Percentiles rank a stretch among this genome's conserved stretches.
Evolutionary conservation across 2,888 invertebrate species (phyloP).

Genomic region (Apodemia zela): DNA sequence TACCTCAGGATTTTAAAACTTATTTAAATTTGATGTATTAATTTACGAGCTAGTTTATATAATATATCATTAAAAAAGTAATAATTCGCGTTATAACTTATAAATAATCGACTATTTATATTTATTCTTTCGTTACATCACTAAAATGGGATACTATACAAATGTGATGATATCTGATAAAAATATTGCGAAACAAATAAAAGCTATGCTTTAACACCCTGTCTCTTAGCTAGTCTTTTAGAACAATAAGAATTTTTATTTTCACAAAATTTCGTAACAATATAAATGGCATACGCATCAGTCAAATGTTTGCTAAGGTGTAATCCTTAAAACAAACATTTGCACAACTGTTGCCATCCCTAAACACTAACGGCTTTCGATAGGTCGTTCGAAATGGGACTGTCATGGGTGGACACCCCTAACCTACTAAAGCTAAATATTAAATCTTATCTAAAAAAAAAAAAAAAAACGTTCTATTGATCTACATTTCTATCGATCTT

Average conservation of each 20-base stretch:
- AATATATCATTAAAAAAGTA: too few relatives aligned
- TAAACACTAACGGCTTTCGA: slow-evolving; percentile 72
- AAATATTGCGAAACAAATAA: too few relatives aligned
- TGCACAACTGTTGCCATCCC: slow-evolving; percentile 72
- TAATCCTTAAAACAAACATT: slow-evolving; percentile 60
- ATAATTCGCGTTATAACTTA: too few relatives aligned
- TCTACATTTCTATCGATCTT: slow-evolving; percentile 13
- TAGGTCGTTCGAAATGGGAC: slow-evolving; percentile 72
- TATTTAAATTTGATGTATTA: too few relatives aligned
- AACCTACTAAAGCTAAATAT: slow-evolving; percentile 49
- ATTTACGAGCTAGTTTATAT: too few relatives aligned
- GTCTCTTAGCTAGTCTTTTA: not conserved
- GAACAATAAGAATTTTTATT: not conserved
- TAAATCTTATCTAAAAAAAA: too few relatives aligned
- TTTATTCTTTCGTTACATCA: too few relatives aligned
- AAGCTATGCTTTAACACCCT: not conserved
- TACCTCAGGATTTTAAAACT: too few relatives aligned
- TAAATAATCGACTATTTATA: too few relatives aligned
- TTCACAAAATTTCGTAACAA: not conserved
- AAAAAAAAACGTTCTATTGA: slow-evolving; percentile 10
- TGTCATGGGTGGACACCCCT: slow-evolving; percentile 65
- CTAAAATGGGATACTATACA: too few relatives aligned
- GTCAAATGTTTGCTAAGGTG: slow-evolving; percentile 38
- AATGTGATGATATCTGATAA: too few relatives aligned
- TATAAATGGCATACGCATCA: not conserved